These are phyloP conservation scores for Nettapus auritus DNA, from an alignment of 2,113 vertebrate genomes.

Conservation along the genomic window DNA sequence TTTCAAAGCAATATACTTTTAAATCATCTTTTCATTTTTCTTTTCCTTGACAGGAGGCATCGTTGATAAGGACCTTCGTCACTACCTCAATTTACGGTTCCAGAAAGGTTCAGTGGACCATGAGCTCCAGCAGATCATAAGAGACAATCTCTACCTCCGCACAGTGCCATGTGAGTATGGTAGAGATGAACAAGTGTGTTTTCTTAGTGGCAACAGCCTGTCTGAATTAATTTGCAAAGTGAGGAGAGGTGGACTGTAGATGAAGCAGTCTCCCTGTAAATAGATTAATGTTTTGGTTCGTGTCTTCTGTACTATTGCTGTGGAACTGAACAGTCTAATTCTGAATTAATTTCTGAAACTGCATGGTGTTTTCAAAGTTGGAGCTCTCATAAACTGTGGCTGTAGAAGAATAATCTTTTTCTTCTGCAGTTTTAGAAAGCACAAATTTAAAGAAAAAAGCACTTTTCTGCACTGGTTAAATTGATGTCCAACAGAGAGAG, in stretches of 20 bases:
- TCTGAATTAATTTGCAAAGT: background rate
- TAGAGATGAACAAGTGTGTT: background rate
- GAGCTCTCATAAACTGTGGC: background rate
- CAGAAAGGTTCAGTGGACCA: constrained; percentile 98
- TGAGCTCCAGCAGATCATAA: constrained; percentile 98
- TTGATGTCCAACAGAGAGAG: background rate
- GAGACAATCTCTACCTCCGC: constrained; percentile 99
- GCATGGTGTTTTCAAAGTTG: background rate
- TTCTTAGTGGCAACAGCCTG: background rate
- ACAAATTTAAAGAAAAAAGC: background rate
- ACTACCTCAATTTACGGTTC: constrained; percentile 98
- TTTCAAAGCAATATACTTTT: background rate
- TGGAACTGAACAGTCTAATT: background rate
- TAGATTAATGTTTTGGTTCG: background rate
- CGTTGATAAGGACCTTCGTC: constrained; percentile 97
- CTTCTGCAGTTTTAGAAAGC: background rate
- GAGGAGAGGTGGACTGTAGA: background rate
- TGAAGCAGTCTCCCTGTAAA: background rate
- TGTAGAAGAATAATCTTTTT: background rate
- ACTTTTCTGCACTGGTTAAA: background rate
- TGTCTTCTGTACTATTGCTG: background rate
- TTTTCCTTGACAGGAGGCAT: constrained; percentile 87
- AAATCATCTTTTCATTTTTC: background rate
- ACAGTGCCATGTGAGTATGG: constrained; percentile 95
- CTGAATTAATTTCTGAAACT: background rate